Evolutionary conservation across 1,140 invertebrate species (phyloP).

Genomic region (Diabrotica undecimpunctata): DNA sequence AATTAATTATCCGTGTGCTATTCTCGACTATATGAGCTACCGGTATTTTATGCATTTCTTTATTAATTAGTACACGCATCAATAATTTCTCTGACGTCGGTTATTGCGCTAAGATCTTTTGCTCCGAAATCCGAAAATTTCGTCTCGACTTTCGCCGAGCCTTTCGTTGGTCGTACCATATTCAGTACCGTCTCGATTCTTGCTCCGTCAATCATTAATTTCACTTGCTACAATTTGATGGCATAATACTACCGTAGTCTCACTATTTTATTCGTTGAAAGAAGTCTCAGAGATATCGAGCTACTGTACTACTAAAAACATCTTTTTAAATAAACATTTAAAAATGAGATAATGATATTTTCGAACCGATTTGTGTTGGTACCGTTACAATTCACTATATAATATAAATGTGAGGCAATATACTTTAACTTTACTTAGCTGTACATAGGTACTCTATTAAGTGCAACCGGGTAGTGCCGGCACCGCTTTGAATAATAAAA

Average conservation of each 20-base stretch:
- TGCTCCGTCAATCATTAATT: background rate
- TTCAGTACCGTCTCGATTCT: background rate
- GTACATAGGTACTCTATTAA: too few relatives aligned
- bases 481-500: too few relatives aligned
- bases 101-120: background rate
- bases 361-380: too few relatives aligned
- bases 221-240: background rate
- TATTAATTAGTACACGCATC: background rate
- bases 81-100: background rate
- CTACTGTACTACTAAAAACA: background rate
- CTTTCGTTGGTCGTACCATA: background rate
- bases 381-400: too few relatives aligned
- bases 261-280: background rate
- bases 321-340: background rate
- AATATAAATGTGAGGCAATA: too few relatives aligned
- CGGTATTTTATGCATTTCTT: too few relatives aligned
- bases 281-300: background rate
- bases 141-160: conserved; percentile 1
- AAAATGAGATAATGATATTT: background rate
- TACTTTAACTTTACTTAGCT: too few relatives aligned
- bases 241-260: background rate
- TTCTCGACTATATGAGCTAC: too few relatives aligned
- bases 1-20: too few relatives aligned
- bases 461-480: too few relatives aligned
- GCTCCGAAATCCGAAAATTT: background rate